phyloP scores from a whole-genome alignment of 1,140 invertebrate genomes.

The Drosophila prosaltans region DNA sequence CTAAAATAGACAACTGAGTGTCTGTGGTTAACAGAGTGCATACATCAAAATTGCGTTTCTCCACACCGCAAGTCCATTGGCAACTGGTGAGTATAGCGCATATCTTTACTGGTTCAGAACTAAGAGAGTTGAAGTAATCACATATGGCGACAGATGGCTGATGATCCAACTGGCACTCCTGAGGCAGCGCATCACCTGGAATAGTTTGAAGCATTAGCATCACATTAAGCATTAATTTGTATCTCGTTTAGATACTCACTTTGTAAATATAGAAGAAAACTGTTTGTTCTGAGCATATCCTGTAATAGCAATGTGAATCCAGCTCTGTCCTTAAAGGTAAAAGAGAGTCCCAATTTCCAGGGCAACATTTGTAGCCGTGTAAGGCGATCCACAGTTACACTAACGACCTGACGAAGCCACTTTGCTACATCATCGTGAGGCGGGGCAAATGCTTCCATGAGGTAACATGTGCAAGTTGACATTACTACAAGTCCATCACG shows the following conservation, averaged over 20 bases:
- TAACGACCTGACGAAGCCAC: conserved; percentile 66
- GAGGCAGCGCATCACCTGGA: conserved; percentile 82
- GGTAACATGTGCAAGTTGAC: conserved; percentile 84
- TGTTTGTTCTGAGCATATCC: conserved; percentile 71
- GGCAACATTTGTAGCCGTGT: conserved; percentile 60
- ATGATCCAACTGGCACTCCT: conserved; percentile 83
- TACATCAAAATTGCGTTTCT: conserved; percentile 65
- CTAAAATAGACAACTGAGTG: conserved; percentile 71
- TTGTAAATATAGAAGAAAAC: conserved; percentile 64
- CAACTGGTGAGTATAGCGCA: conserved; percentile 83
- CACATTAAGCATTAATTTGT: neutral
- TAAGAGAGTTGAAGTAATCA: conserved; percentile 52
- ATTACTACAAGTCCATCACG: conserved; percentile 85
- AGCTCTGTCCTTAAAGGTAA: conserved; percentile 60
- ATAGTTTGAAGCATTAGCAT: neutral
- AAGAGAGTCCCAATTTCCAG: conserved; percentile 74
- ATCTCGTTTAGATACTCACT: conserved; percentile 31
- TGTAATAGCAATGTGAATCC: conserved; percentile 67
- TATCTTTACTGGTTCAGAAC: conserved; percentile 77
- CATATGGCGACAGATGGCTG: conserved; percentile 68
- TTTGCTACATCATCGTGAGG: conserved; percentile 83
- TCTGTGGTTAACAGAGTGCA: conserved; percentile 79
- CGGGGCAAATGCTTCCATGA: conserved; percentile 84
- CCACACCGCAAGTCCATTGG: conserved; percentile 71
- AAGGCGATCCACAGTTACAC: conserved; percentile 60